Evolutionary conservation across 2,888 invertebrate species (phyloP), one percentile per base, ranked within the genome.

Genomic region (Bedellia somnulentella): DNA sequence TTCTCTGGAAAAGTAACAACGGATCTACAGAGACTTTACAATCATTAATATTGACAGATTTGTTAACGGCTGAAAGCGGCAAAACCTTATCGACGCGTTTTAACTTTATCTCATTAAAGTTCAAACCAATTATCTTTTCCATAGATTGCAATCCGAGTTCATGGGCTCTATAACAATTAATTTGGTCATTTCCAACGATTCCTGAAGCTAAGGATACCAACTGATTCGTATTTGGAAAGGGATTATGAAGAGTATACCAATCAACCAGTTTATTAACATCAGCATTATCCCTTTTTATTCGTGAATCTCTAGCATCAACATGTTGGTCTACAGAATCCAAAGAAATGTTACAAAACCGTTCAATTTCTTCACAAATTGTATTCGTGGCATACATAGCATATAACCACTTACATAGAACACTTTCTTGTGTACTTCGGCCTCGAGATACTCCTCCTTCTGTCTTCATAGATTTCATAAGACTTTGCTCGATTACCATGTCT

Each of bases 341-440:
- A 15, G 25, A 24, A 3, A 30, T 15, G 2, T 15, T 15, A 15
- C 15, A 30, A 17, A 40, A 37, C 31, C 30, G 35, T 24, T 44
- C 43, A 15, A 42, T 38, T 40, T 40, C 38, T 29, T 49, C 43
- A 45, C 46, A 47, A 41, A 49, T n/a, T n/a, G n/a, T n/a, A n/a
- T n/a, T n/a, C n/a, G n/a, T n/a, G n/a, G n/a, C n/a, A n/a, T n/a
- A n/a, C 41, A 23, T 47, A 36, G 32, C 43, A 40, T 40, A 42
- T 25, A 45, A 34, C 42, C 46, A 49, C 33, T 44, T 44, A 41
- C 37, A 37, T 31, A 47, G 28, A 37, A 46, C 43, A 39, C 46
- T 40, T 33, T 40, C 41, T 32, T 33, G 17, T 15, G 31, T 33
- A 29, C 32, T 32, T 25, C 37, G 31, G 11, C 41, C 35, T 27